Percentiles rank a stretch among this genome's conserved stretches.
Conservation (phyloP, 2,797 vertebrate species). For the Argya squamiceps region DNA sequence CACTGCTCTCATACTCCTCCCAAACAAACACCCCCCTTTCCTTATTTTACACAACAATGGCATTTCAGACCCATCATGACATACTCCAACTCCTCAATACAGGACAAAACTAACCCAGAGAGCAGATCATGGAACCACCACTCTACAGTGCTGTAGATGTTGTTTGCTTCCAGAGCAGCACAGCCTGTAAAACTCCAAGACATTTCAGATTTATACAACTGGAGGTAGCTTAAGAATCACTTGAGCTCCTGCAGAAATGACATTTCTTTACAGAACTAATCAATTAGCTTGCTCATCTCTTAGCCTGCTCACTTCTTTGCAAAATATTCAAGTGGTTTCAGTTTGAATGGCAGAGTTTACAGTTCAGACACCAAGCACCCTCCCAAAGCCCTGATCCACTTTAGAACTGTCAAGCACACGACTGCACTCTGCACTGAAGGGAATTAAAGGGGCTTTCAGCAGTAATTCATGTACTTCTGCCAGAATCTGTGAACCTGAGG, state of each 20-base stretch:
- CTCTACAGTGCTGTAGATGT: accelerated
- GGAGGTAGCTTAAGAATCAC: background rate
- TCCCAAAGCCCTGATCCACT: background rate
- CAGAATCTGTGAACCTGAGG: background rate
- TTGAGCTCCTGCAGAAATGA: background rate
- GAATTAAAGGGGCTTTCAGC: background rate
- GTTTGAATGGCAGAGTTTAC: background rate
- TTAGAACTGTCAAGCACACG: background rate
- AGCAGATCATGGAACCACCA: background rate
- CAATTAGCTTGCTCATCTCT: background rate
- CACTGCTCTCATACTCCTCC: background rate
- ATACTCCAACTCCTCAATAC: background rate
- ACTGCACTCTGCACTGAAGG: background rate
- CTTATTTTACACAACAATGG: background rate
- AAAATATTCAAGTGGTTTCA: background rate
- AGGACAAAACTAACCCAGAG: background rate
- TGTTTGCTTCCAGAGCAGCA: background rate
- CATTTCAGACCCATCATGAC: background rate
- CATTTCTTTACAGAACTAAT: background rate
- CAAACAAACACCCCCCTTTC: background rate
- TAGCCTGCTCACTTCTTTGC: background rate
- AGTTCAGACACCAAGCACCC: background rate
- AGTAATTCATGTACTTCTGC: background rate
- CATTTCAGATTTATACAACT: background rate
- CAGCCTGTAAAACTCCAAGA: background rate